Base-by-base conservation (phyloP, 2,888 invertebrate species). In the Parnassius glacialis region DNA sequence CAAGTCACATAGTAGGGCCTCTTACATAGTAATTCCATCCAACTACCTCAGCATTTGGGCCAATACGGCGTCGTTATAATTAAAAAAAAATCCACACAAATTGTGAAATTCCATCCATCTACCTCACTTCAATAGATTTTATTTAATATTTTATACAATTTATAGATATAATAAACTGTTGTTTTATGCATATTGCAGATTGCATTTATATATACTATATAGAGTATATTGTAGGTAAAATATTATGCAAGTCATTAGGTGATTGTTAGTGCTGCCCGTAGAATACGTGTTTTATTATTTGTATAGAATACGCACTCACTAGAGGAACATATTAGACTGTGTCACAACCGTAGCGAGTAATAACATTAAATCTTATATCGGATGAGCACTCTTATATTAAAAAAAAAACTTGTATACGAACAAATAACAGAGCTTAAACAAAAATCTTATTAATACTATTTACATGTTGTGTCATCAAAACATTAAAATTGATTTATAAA, bases 51-150 rank as follows among this genome's bases (percentile, higher is more conserved):
- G 86, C 85, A 85, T 87, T 87, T 84, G 89, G 88, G 90, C 90
- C 90, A 85, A 87, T 84, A 80, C 85, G 88, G 90, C 91, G 77
- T 80, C 83, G 83, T 87, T 84, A 80, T 85, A 80, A 80, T 43
- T 44, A 53, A 80, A 79, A 78, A 82, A 78, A 85, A 86, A 90
- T 90, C 90, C 90, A 91, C 89, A 89, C 89, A 90, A 90, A 90
- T 83, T 90, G 89, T 91, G 91, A 92, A 90, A 94, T 94, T 94
- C 94, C 94, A 94, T 94, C 94, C 94, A 93, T 92, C 94, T 94
- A 94, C 94, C 94, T 94, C 94, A 94, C 92, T 92, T 92, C 91
- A 91, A 91, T 92, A 91, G 91, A 92, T 91, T 90, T 92, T 92
- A 92, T 90, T 91, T 91, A 90, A 90, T 91, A 90, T 91, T 91